These are phyloP conservation scores for Diplolepis rosae DNA, from an alignment of 2,888 invertebrate genomes.

Conservation along the genomic window DNA sequence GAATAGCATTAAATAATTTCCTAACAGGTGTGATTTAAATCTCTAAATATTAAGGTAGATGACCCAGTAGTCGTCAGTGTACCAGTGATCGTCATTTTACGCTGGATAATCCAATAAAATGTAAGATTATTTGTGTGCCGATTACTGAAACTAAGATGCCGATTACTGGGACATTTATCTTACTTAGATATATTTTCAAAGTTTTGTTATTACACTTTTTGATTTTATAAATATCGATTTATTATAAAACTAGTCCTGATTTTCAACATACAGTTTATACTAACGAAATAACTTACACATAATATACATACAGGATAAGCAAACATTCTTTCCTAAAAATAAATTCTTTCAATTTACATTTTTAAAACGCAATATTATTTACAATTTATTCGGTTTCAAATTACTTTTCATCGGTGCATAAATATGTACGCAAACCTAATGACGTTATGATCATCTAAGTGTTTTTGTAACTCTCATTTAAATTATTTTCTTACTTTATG, in stretches of 20 bases:
- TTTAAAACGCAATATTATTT: not conserved
- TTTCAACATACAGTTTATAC: conserved; percentile 6
- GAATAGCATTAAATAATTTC: conserved; percentile 46
- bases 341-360: not conserved
- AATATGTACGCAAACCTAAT: not conserved
- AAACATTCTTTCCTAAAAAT: not conserved
- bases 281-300: not conserved
- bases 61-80: too few species aligned
- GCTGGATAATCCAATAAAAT: too few species aligned
- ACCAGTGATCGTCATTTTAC: too few species aligned
- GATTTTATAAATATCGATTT: not conserved
- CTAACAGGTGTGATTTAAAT: conserved; percentile 21
- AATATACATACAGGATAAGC: not conserved
- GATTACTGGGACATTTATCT: too few species aligned
- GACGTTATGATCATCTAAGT: not conserved
- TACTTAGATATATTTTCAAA: too few species aligned
- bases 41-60: conserved; percentile 23
- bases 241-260: conserved; percentile 3
- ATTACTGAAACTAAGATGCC: too few species aligned
- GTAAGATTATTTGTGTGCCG: too few species aligned
- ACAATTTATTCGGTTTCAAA: not conserved
- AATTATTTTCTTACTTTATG: not conserved
- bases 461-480: too few species aligned
- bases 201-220: too few species aligned
- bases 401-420: not conserved